Base-by-base conservation (phyloP, 2,888 invertebrate species). In the Biston stratarius region DNA sequence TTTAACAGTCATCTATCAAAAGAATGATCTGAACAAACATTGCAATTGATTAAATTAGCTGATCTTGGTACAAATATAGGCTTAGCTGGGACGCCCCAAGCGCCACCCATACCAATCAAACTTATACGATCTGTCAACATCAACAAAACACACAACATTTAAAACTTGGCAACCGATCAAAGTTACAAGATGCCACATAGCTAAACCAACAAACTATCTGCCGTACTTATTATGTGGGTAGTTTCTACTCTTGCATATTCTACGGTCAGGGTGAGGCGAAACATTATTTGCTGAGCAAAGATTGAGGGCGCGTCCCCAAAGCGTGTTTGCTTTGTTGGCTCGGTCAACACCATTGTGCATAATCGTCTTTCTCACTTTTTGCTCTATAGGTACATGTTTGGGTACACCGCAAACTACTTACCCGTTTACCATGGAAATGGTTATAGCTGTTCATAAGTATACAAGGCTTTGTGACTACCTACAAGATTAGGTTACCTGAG, bases 341-440 rank as follows among this genome's bases (percentile, higher is more conserved):
- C 62, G 76, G 85, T 80, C 83, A 90, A 91, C 88, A 88, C 82
- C 86, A 82, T 84, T 84, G 83, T 81, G 85, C 85, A 86, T 90
- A 89, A 89, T 89, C 87, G 84, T 78, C 84, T 85, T 87, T 83
- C 85, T 87, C 83, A 79, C 83, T 85, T 84, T 79, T 82, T 78
- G 74, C 77, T 53, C 49, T 45, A 68, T 56, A n/a, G n/a, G n/a
- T n/a, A 68, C 73, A 72, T 80, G 76, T 83, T 83, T 80, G 76
- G 82, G 75, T 77, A 66, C 73, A 72, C 73, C 72, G 74, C 80
- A 82, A 80, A 84, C 77, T 73, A 81, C 79, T 77, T 81, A 80
- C 78, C 74, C 77, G 77, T 70, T 79, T 78, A 76, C 72, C 72
- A 75, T 44, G 63, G 76, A 73, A 74, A 75, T 66, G 55, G 60